A percentile compares a stretch with the other conserved stretches of the same genome.
Evolutionary conservation across 2,113 vertebrate genomes (phyloP).

Genomic region (Callionymus lyra): DNA sequence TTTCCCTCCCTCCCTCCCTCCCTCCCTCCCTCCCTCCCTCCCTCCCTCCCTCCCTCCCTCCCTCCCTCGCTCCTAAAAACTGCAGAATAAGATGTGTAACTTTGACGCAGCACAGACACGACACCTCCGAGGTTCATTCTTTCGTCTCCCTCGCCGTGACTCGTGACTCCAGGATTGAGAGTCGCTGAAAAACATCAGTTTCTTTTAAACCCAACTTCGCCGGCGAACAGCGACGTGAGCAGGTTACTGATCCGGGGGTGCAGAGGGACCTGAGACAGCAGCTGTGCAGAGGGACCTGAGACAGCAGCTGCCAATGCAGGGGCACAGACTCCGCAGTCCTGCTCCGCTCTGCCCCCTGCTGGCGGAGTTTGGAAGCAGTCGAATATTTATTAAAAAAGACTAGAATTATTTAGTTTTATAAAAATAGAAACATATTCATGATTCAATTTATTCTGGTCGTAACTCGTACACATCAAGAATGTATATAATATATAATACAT

Average conservation of each 20-base stretch:
- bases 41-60: background rate
- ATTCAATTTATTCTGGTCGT: too few species aligned
- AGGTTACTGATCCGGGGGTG: slow-evolving; percentile 39
- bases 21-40: too few species aligned
- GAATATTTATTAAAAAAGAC: background rate
- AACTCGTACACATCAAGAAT: too few species aligned
- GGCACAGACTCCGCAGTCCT: slow-evolving; percentile 37
- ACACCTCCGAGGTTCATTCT: background rate
- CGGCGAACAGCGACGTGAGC: slow-evolving; percentile 41
- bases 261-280: slow-evolving; percentile 26
- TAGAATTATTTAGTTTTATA: too few species aligned
- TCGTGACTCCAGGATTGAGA: background rate
- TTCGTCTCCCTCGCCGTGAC: too few species aligned
- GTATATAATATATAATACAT: too few species aligned
- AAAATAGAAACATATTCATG: too few species aligned
- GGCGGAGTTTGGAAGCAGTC: slow-evolving; percentile 1
- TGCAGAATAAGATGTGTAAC: too few species aligned
- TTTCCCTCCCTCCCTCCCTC: too few species aligned
- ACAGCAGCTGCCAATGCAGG: slow-evolving; percentile 18
- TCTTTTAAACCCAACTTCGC: slow-evolving; percentile 35
- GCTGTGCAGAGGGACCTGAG: slow-evolving; percentile 45
- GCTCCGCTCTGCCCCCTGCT: slow-evolving; percentile 46
- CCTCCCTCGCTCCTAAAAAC: too few species aligned
- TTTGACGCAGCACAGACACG: background rate
- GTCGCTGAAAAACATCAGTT: slow-evolving; percentile 34